These are phyloP conservation scores for Hydractinia echinata DNA, from an alignment of 30 jellyfish, hydroid and myxozoan genomes.

Conservation along the genomic window DNA sequence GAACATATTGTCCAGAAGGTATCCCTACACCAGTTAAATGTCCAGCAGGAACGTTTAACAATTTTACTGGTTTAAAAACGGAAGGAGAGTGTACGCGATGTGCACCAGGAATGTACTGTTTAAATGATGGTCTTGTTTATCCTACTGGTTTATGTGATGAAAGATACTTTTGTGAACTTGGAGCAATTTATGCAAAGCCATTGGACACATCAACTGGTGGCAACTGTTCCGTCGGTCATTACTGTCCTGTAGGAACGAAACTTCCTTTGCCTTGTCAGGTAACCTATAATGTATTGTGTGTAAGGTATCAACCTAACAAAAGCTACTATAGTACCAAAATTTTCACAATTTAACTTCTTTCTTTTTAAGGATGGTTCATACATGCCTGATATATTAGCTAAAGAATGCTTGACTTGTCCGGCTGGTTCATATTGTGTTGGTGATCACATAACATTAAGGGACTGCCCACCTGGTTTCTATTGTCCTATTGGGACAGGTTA, in stretches of 20 bases:
- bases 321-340: no score
- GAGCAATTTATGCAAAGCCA: constrained; percentile 62
- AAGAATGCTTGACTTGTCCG: constrained; percentile 68
- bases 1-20: constrained; percentile 74
- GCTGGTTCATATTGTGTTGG: constrained; percentile 86
- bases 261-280: constrained; percentile 90
- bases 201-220: constrained; percentile 56
- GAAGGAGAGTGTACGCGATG: constrained; percentile 62
- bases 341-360: background rate
- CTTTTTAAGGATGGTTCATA: constrained; percentile 73
- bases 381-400: constrained; percentile 66
- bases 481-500: constrained; percentile 79
- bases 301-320: background rate
- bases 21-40: constrained; percentile 68
- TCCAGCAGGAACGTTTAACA: constrained; percentile 85
- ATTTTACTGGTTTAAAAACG: constrained; percentile 59
- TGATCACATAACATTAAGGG: constrained; percentile 53
- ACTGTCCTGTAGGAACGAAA: constrained; percentile 77
- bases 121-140: constrained; percentile 50
- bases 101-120: constrained; percentile 85
- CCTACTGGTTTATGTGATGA: constrained; percentile 75
- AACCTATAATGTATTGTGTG: constrained; percentile 13
- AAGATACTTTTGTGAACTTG: constrained; percentile 51
- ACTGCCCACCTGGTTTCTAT: constrained; percentile 84
- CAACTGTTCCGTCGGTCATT: constrained; percentile 90